phyloP scores from a whole-genome alignment of 2,797 vertebrate species.

The Discoglossus pictus region DNA sequence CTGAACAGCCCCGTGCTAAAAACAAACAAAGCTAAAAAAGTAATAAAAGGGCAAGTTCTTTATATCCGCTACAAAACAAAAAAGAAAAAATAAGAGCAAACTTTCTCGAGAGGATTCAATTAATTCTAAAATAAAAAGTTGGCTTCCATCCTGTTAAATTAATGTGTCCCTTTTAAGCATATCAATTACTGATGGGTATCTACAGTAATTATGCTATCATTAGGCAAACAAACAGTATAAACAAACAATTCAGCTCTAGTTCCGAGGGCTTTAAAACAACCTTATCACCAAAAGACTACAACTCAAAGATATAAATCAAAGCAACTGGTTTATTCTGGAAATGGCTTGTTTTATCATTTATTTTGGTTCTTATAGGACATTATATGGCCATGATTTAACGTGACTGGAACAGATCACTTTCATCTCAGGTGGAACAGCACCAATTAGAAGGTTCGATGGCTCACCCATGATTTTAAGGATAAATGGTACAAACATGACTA shows the following conservation, averaged over 20 bases:
- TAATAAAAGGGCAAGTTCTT: not conserved
- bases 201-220: slow-evolving; percentile 26
- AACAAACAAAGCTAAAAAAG: not conserved
- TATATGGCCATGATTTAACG: no score
- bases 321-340: no score
- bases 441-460: no score
- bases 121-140: not conserved
- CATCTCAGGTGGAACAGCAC: no score
- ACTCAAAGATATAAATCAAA: no score
- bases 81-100: no score
- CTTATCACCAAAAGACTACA: not conserved
- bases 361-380: no score
- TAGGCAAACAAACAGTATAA: slow-evolving; percentile 8
- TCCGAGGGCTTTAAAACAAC: not conserved
- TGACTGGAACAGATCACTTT: no score
- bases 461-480: no score
- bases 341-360: no score
- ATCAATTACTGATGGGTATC: slow-evolving; percentile 11
- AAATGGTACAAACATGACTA: no score
- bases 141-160: slow-evolving; percentile 14
- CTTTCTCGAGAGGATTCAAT: slow-evolving; percentile 1
- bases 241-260: slow-evolving; percentile 19
- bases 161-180: slow-evolving; percentile 8
- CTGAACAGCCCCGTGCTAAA: not conserved
- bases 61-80: no score